A percentile compares a stretch with the other conserved stretches of the same genome.
Conservation (phyloP, 2,888 invertebrate species). For the Drosophila flavopinicola region DNA sequence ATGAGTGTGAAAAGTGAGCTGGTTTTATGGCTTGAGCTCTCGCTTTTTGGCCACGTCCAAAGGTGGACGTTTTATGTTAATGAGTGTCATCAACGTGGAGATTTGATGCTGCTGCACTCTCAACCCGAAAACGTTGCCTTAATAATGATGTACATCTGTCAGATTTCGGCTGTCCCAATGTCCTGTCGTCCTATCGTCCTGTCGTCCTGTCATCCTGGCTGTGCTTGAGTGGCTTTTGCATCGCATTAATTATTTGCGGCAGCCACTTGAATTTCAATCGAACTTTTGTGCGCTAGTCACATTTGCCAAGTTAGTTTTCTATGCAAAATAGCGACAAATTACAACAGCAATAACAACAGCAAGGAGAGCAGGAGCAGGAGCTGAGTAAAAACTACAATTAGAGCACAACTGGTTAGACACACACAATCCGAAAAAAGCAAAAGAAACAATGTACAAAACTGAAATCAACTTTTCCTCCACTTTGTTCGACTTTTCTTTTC, state of each 20-base stretch:
- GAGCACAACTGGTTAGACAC: slow-evolving; percentile 10
- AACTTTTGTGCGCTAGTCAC: slow-evolving; percentile 61
- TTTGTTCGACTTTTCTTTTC: slow-evolving; percentile 27
- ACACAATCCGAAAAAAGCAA: too few relatives aligned
- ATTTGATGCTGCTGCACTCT: slow-evolving; percentile 48
- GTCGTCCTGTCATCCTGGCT: slow-evolving; percentile 1
- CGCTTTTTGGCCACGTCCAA: slow-evolving; percentile 50
- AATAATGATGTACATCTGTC: slow-evolving; percentile 45
- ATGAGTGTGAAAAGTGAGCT: slow-evolving; percentile 78
- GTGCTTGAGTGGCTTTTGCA: slow-evolving; percentile 14
- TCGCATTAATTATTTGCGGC: slow-evolving; percentile 71
- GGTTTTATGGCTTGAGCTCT: slow-evolving; percentile 43
- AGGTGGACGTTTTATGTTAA: slow-evolving; percentile 74
- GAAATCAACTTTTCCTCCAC: slow-evolving; percentile 39
- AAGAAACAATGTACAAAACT: slow-evolving; percentile 31
- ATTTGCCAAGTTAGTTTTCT: slow-evolving; percentile 63
- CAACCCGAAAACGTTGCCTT: background rate
- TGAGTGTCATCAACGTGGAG: slow-evolving; percentile 70
- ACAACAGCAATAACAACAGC: slow-evolving; percentile 37
- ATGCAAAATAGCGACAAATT: slow-evolving; percentile 67
- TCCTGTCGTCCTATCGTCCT: background rate
- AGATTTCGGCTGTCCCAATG: slow-evolving; percentile 6
- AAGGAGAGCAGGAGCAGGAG: background rate
- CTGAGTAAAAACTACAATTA: slow-evolving; percentile 25
- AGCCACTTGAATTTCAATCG: slow-evolving; percentile 74